Percentiles rank a stretch among this genome's conserved stretches.
Conservation (phyloP, 2,888 invertebrate species). For the Prenolepis imparis region DNA sequence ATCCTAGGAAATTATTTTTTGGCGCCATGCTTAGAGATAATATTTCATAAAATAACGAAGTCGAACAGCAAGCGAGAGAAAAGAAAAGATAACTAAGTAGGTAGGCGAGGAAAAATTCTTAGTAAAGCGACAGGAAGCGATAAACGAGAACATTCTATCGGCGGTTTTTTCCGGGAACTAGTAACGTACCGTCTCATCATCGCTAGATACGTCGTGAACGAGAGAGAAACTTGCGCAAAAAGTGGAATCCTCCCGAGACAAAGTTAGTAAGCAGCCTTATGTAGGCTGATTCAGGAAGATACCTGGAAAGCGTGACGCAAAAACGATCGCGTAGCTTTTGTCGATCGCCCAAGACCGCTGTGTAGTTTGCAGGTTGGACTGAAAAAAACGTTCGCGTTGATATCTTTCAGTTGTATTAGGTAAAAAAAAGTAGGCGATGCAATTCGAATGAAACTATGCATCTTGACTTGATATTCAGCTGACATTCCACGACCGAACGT, state of each 20-base stretch:
- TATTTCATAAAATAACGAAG: not conserved
- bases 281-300: conserved; percentile 82
- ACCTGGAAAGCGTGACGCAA: conserved; percentile 80
- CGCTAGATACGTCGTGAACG: conserved; percentile 65
- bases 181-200: conserved; percentile 64
- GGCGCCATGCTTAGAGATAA: not conserved
- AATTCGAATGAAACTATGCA: conserved; percentile 61
- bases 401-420: conserved; percentile 45
- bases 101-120: conserved; percentile 41
- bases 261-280: conserved; percentile 81
- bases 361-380: conserved; percentile 46
- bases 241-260: conserved; percentile 78
- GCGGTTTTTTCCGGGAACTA: conserved; percentile 60
- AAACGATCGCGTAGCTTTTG: conserved; percentile 72
- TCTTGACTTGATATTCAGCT: conserved; percentile 64
- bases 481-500: conserved; percentile 66
- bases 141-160: conserved; percentile 75
- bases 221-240: conserved; percentile 78
- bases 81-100: not conserved
- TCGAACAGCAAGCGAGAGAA: not conserved
- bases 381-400: conserved; percentile 36
- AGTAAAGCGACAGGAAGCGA: conserved; percentile 73
- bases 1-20: not conserved
- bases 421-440: conserved; percentile 64
- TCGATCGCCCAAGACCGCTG: conserved; percentile 55